Evolutionary conservation across 2,113 vertebrate genomes (phyloP).

Genomic region (Zapus hudsonius): DNA sequence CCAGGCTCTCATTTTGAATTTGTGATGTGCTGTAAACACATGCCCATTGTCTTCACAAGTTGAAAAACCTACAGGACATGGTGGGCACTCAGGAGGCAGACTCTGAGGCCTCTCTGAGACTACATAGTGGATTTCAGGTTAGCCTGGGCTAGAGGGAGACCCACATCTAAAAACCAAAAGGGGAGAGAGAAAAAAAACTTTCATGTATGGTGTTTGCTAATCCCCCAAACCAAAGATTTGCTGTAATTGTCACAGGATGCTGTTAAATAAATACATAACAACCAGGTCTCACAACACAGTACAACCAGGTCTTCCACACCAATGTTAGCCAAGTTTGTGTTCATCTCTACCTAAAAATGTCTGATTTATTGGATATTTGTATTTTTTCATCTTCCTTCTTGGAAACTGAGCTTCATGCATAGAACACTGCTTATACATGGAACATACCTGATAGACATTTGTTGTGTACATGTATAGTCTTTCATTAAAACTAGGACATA

Average conservation of each 20-base stretch:
- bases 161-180: no score
- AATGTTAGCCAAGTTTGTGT: background rate
- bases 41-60: background rate
- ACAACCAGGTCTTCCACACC: background rate
- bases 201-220: background rate
- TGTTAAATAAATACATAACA: background rate
- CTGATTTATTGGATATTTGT: background rate
- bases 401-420: background rate
- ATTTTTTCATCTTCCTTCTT: background rate
- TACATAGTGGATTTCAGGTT: no score
- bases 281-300: background rate
- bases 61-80: no score
- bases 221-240: background rate
- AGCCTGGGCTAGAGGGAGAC: no score
- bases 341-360: background rate
- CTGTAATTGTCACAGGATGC: background rate
- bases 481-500: background rate
- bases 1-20: no score
- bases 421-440: background rate
- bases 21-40: background rate
- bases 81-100: no score
- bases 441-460: background rate
- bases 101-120: no score
- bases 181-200: background rate
- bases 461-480: background rate